phyloP scores from a whole-genome alignment of 1,140 invertebrate genomes.

The Rhagoletis zephyria region DNA sequence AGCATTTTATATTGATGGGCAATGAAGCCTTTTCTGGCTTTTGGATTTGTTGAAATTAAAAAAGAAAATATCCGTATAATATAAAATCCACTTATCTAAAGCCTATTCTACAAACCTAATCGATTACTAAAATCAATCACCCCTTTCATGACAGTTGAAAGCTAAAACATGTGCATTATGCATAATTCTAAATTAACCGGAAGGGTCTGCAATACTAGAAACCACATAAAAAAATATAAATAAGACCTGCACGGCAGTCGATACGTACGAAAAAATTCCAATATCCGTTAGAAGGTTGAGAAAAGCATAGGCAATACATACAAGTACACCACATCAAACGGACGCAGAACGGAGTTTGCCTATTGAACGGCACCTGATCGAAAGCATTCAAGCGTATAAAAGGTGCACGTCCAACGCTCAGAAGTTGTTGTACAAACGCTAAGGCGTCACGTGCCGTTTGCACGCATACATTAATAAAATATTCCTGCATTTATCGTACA shows the following conservation, averaged over 20 bases:
- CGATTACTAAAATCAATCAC: slow-evolving; percentile 36
- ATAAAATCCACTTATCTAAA: background rate
- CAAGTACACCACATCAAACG: background rate
- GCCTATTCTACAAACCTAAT: background rate
- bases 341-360: background rate
- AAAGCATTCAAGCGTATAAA: slow-evolving; percentile 59
- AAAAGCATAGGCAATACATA: slow-evolving; percentile 17
- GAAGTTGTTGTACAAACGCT: background rate
- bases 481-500: background rate
- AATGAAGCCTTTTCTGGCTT: too few species aligned
- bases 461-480: background rate
- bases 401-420: slow-evolving; percentile 56
- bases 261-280: slow-evolving; percentile 27
- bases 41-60: too few species aligned
- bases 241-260: background rate
- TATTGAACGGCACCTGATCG: slow-evolving; percentile 54
- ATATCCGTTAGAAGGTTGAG: slow-evolving; percentile 15
- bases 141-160: background rate
- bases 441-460: slow-evolving; percentile 58
- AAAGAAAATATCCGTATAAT: background rate
- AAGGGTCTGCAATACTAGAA: slow-evolving; percentile 38
- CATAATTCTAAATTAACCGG: slow-evolving; percentile 46
- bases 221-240: slow-evolving; percentile 40
- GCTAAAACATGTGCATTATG: slow-evolving; percentile 8
- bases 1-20: too few species aligned